Evolutionary conservation across 2,797 vertebrate species (phyloP), one percentile per base, ranked within the genome.

Genomic region (Catamblyrhynchus diadema): DNA sequence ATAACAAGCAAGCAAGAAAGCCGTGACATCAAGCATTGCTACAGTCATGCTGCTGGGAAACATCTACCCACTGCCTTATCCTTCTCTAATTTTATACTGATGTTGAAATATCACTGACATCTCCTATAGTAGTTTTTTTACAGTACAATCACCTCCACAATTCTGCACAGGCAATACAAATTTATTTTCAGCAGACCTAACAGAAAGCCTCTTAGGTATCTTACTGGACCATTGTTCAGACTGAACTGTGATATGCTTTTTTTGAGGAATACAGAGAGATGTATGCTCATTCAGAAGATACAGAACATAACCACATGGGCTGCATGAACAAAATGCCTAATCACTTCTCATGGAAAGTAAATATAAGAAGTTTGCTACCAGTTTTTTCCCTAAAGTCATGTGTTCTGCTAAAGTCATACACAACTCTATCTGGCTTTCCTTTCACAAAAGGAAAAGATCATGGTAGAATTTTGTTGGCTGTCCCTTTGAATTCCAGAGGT

Each of bases 1-100:
- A 53, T 51, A 94, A 96, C 78, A 86, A 85, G 81, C 72, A 94
- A 89, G 45, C 35, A 90, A 45, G 83, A 80, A 77, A 88, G 83
- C 20, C 1, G 66, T 67, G 92, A 90, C 48, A 85, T 70, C 44
- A 74, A 91, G 64, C 64, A 71, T 0, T 35, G 53, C 54, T 81
- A 57, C 64, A 59, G 61, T 69, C 57, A 28, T 10, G 45, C 57
- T 81, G 59, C 82, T 53, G 65, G 69, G 80, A 94, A 94, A 88
- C 90, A 96, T 81, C 75, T 91, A 84, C 54, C 47, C 32, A 7
- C 69, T 65, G 65, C 69, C 47, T 83, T 83, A 59, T 69, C 54
- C 14, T 79, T 21, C 42, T 78, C 39, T 79, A 15, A 30, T 51
- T 88, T 82, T 51, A 74, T 37, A 81, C 39, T 20, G 51, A 93